Conservation (phyloP, 2,888 invertebrate species). For the Pachliopta kotzebuea region DNA sequence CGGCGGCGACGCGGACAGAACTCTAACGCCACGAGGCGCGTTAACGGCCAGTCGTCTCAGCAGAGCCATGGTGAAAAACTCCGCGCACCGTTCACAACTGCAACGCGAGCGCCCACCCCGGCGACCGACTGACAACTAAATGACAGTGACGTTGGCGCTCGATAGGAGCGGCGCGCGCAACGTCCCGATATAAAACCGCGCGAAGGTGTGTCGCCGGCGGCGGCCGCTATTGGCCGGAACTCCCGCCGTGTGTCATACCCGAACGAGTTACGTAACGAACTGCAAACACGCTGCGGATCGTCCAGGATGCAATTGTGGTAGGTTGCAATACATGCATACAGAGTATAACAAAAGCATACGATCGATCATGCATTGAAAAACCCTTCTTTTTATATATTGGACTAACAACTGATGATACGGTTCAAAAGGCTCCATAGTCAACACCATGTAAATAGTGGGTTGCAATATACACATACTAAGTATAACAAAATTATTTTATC, state of each 20-base stretch:
- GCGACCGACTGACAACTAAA: slow-evolving; percentile 61
- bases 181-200: slow-evolving; percentile 71
- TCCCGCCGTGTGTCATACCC: slow-evolving; percentile 40
- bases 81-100: slow-evolving; percentile 52
- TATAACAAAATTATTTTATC: too few relatives aligned
- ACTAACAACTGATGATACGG: too few relatives aligned
- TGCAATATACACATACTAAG: too few relatives aligned
- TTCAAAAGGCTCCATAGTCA: too few relatives aligned
- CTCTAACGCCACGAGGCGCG: slow-evolving; percentile 59
- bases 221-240: slow-evolving; percentile 53
- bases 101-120: slow-evolving; percentile 57
- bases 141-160: slow-evolving; percentile 65
- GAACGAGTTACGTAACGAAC: slow-evolving; percentile 32
- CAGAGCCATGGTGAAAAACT: slow-evolving; percentile 67
- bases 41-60: slow-evolving; percentile 65
- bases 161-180: slow-evolving; percentile 72
- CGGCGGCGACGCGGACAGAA: slow-evolving; percentile 49
- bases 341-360: too few relatives aligned
- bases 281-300: slow-evolving; percentile 30
- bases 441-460: too few relatives aligned
- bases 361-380: too few relatives aligned
- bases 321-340: slow-evolving; percentile 2
- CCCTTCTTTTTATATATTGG: too few relatives aligned
- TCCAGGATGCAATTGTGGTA: slow-evolving; percentile 27
- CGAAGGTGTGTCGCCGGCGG: slow-evolving; percentile 70